Conservation (phyloP, 2,888 invertebrate species). For the Eupeodes latifasciatus region DNA sequence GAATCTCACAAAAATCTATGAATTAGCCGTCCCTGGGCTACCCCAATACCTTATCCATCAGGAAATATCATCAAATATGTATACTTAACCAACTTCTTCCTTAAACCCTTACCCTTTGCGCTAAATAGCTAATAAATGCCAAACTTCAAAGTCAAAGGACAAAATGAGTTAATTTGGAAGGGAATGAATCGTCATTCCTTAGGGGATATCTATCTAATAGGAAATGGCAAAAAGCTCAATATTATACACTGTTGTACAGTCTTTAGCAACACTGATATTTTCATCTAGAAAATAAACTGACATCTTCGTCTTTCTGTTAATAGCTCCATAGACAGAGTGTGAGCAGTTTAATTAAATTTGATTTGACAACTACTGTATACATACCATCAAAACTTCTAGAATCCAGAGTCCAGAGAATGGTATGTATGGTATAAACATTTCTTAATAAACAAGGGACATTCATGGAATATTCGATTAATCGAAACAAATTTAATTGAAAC, state of each 20-base stretch:
- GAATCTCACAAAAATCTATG: too few species aligned
- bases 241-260: neutral
- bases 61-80: too few species aligned
- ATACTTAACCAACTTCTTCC: too few species aligned
- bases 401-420: neutral
- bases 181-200: neutral
- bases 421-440: neutral
- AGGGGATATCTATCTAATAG: neutral
- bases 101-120: neutral
- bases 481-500: conserved; percentile 3
- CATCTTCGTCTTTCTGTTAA: neutral
- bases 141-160: conserved; percentile 19
- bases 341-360: conserved; percentile 26
- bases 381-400: neutral
- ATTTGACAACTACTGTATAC: neutral
- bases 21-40: too few species aligned
- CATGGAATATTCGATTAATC: conserved; percentile 16
- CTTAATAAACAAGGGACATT: neutral
- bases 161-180: conserved; percentile 1
- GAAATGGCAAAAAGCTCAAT: neutral
- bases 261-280: conserved; percentile 5
- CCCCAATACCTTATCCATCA: too few species aligned
- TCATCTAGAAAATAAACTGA: neutral
- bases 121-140: neutral
- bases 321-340: neutral